Percentiles rank a stretch among this genome's conserved stretches.
Conservation (phyloP, 2,888 invertebrate species). For the Eurytoma adleriae region DNA sequence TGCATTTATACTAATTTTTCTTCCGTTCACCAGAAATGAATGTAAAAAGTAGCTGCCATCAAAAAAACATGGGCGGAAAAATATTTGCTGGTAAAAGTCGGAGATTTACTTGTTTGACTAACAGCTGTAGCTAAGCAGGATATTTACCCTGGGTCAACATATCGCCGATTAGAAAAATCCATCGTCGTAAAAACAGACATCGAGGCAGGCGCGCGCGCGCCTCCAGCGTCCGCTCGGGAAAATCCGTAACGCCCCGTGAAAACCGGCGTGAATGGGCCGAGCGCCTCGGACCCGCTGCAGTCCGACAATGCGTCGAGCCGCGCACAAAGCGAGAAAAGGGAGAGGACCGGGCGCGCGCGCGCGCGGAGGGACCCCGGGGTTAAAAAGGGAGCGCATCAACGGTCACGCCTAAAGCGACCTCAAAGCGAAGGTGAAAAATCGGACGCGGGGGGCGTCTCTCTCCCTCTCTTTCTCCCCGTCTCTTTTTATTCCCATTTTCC, state of each 20-base stretch:
- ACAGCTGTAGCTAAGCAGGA: too few species aligned
- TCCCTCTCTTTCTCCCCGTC: not conserved
- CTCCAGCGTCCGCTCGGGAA: not conserved
- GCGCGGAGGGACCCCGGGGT: not conserved
- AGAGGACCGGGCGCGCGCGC: slow-evolving; percentile 13
- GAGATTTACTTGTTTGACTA: too few species aligned
- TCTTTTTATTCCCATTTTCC: slow-evolving; percentile 3
- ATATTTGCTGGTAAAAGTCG: too few species aligned
- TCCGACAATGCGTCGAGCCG: slow-evolving; percentile 46
- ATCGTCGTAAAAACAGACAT: slow-evolving; percentile 47
- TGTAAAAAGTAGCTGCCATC: too few species aligned
- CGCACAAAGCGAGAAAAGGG: slow-evolving; percentile 43
- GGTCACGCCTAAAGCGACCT: slow-evolving; percentile 28
- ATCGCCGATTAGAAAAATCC: slow-evolving; percentile 4
- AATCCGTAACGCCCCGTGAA: not conserved
- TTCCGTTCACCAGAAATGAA: too few species aligned
- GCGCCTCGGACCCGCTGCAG: not conserved
- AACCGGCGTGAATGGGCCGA: slow-evolving; percentile 10
- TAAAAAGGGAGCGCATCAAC: slow-evolving; percentile 1
- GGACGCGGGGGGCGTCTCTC: not conserved
- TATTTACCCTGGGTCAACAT: too few species aligned
- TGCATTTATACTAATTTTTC: too few species aligned
- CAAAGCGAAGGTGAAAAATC: slow-evolving; percentile 24
- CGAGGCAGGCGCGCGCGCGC: slow-evolving; percentile 38
- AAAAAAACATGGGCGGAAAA: too few species aligned